phyloP scores from a whole-genome alignment of 1,140 invertebrate genomes.

The Drosophila sp. region DNA sequence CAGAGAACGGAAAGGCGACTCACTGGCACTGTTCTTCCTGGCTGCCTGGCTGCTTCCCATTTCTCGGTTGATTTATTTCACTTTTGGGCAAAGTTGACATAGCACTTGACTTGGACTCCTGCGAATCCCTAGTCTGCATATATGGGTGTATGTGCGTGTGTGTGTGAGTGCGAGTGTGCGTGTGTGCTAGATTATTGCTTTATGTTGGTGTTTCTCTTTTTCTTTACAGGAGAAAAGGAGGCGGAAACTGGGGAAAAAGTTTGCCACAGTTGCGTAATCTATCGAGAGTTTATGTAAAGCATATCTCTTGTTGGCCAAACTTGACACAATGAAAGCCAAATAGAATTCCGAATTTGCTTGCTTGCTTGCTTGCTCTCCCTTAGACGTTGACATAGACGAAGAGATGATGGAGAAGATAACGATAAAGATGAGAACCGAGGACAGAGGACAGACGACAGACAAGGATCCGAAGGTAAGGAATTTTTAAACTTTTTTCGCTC shows the following conservation, averaged over 20 bases:
- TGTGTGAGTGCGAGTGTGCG: neutral
- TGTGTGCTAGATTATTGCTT: conserved; percentile 45
- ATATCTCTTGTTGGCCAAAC: conserved; percentile 41
- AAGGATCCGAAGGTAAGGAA: neutral
- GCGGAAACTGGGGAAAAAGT: conserved; percentile 40
- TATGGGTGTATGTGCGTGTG: neutral
- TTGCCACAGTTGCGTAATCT: conserved; percentile 58
- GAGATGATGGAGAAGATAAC: neutral
- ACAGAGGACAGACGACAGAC: too few relatives aligned
- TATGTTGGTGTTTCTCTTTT: conserved; percentile 1
- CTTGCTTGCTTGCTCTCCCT: conserved; percentile 20
- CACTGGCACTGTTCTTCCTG: neutral
- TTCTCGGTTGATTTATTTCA: conserved; percentile 69
- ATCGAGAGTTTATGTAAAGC: conserved; percentile 65
- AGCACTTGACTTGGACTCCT: conserved; percentile 59
- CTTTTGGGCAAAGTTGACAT: conserved; percentile 70
- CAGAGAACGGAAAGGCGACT: neutral
- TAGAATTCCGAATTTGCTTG: conserved; percentile 41
- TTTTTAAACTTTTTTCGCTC: conserved; percentile 15
- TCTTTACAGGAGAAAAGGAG: conserved; percentile 1
- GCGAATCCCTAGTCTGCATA: conserved; percentile 7
- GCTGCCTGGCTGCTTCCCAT: conserved; percentile 44
- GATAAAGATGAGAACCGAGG: too few relatives aligned
- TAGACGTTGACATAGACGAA: neutral
- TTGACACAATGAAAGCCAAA: conserved; percentile 35